These are phyloP conservation scores for Apodemus speciosus DNA, from an alignment of 2,113 vertebrate species.

Conservation along the genomic window DNA sequence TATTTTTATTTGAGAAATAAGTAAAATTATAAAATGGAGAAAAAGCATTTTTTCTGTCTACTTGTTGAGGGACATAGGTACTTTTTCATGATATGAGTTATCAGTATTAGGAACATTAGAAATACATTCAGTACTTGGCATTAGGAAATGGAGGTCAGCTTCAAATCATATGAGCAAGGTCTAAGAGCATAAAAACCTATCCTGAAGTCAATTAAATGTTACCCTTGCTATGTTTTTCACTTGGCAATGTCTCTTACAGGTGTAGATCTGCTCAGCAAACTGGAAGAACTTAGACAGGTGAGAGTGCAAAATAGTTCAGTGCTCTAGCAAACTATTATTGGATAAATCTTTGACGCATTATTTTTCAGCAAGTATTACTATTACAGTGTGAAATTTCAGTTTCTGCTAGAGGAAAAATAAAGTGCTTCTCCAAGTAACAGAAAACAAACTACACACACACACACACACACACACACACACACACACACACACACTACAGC, in stretches of 20 bases:
- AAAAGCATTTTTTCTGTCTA: not conserved
- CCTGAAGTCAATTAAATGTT: not conserved
- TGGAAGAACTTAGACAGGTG: slow-evolving; percentile 50
- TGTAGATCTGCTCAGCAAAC: slow-evolving; percentile 32
- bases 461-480: not conserved
- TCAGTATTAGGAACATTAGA: not conserved
- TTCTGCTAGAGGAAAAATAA: not conserved
- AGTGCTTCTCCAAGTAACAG: not conserved
- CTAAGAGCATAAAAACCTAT: not conserved
- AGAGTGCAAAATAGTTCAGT: slow-evolving; percentile 22
- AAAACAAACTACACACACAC: not conserved
- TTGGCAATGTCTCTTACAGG: slow-evolving; percentile 44
- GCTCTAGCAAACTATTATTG: not conserved
- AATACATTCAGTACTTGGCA: not conserved
- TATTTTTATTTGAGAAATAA: not conserved
- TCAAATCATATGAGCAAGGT: not conserved
- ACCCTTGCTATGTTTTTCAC: slow-evolving; percentile 16
- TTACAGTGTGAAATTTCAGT: not conserved
- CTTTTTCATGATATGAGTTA: not conserved
- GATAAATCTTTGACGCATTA: not conserved
- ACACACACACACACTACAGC: not conserved
- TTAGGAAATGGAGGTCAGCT: not conserved
- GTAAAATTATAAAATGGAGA: not conserved
- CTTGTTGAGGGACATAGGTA: not conserved
- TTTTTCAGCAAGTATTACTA: not conserved